Conservation (phyloP, 1,140 invertebrate genomes). For the Argopecten irradians region DNA sequence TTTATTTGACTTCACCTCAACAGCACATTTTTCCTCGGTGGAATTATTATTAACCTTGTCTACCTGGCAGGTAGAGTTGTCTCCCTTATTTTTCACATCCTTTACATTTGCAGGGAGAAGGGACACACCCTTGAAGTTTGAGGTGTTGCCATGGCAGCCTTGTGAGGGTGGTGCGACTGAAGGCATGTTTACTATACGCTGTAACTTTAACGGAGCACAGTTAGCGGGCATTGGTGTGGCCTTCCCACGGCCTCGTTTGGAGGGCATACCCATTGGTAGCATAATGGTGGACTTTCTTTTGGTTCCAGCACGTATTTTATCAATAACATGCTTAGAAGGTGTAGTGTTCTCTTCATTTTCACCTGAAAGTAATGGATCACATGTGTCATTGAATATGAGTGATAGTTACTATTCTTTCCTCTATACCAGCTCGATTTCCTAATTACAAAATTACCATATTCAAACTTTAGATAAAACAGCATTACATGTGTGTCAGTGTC, state of each 20-base stretch:
- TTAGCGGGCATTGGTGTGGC: conserved; percentile 63
- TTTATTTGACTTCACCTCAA: not conserved
- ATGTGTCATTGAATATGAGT: too few species aligned
- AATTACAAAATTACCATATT: too few species aligned
- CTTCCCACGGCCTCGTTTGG: conserved; percentile 68
- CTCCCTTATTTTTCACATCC: not conserved
- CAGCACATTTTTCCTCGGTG: not conserved
- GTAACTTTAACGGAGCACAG: conserved; percentile 46
- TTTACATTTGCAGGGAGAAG: not conserved
- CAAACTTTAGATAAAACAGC: too few species aligned
- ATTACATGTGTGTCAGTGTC: too few species aligned
- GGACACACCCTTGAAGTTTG: not conserved
- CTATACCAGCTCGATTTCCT: too few species aligned
- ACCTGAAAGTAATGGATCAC: too few species aligned
- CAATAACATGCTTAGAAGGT: conserved; percentile 39
- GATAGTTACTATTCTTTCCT: too few species aligned
- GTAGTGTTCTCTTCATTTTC: conserved; percentile 3
- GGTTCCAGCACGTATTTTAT: conserved; percentile 46
- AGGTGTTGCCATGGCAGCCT: not conserved
- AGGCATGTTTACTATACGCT: conserved; percentile 39
- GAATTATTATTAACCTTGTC: not conserved
- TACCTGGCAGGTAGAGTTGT: not conserved
- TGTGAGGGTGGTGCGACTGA: not conserved
- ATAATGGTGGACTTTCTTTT: conserved; percentile 78
- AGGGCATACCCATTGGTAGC: conserved; percentile 77